Evolutionary conservation across 2,888 invertebrate species (phyloP).

Genomic region (Oasisia sp.): DNA sequence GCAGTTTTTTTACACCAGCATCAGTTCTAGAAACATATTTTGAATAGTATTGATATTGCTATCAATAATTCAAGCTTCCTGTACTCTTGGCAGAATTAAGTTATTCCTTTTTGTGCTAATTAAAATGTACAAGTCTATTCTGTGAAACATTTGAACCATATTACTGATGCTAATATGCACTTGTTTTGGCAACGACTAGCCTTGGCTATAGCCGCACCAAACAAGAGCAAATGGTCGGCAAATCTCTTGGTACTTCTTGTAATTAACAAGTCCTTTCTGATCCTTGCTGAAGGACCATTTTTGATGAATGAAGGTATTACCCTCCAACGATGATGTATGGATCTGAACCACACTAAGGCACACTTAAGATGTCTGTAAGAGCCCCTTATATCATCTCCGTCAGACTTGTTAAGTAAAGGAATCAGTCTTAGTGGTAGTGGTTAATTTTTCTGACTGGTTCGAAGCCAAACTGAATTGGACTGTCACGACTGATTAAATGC

Average conservation of each 20-base stretch:
- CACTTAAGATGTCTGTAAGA: not conserved
- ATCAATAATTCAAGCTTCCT: too few relatives aligned
- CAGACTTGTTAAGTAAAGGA: not conserved
- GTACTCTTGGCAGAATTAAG: too few relatives aligned
- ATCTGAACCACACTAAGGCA: not conserved
- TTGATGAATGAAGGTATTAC: not conserved
- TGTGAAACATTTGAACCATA: too few relatives aligned
- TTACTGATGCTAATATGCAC: too few relatives aligned
- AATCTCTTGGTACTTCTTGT: not conserved
- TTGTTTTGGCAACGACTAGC: not conserved
- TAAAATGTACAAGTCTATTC: too few relatives aligned
- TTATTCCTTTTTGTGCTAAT: too few relatives aligned
- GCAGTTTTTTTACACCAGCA: too few relatives aligned
- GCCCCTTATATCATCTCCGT: not conserved
- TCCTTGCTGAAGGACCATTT: not conserved
- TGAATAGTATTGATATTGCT: too few relatives aligned
- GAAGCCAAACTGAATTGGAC: not conserved
- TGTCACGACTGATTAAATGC: not conserved
- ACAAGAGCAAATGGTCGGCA: not conserved
- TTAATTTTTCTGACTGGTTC: not conserved
- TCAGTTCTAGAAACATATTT: too few relatives aligned
- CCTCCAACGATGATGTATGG: not conserved
- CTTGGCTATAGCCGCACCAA: not conserved
- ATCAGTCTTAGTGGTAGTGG: not conserved
- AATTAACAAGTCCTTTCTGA: not conserved